Percentiles rank a stretch among this genome's conserved stretches.
phyloP scores from a whole-genome alignment of 2,113 vertebrate species.

The Caracal caracal region DNA sequence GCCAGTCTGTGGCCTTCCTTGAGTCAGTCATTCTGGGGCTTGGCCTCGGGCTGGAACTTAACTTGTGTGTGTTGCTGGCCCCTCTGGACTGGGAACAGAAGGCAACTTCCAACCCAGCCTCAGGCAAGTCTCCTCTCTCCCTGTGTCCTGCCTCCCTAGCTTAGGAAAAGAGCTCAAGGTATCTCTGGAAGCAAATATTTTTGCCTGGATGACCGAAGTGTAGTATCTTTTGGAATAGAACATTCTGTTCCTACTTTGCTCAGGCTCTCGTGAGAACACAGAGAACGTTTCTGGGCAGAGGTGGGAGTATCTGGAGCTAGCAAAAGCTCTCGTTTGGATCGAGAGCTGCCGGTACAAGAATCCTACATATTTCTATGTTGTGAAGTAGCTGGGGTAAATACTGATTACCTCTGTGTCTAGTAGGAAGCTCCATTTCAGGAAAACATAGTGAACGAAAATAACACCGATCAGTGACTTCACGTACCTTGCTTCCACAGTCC shows the following conservation, averaged over 20 bases:
- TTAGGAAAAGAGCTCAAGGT: not conserved
- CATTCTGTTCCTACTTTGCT: slow-evolving; percentile 36
- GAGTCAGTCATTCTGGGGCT: not conserved
- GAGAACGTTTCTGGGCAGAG: slow-evolving; percentile 39
- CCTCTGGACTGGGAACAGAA: not conserved
- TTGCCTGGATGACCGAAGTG: slow-evolving; percentile 15
- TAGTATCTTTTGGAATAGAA: slow-evolving; percentile 44
- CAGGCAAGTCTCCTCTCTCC: not conserved
- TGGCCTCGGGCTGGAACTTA: not conserved
- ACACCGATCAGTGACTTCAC: not conserved
- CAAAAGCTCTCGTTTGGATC: not conserved
- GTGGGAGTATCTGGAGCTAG: slow-evolving; percentile 22
- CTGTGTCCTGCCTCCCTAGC: not conserved
- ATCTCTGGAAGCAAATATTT: not conserved
- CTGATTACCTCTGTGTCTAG: not conserved
- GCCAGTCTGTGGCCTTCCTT: not conserved
- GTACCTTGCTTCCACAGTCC: not conserved
- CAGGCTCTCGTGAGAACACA: slow-evolving; percentile 36
- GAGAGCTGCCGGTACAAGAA: not conserved
- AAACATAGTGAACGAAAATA: not conserved
- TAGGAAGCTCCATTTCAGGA: not conserved
- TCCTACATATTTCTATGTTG: not conserved
- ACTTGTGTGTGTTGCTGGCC: not conserved
- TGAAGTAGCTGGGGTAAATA: not conserved
- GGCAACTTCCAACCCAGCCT: not conserved